phyloP scores from a whole-genome alignment of 2,797 vertebrate genomes.

The Phoeniculus purpureus region DNA sequence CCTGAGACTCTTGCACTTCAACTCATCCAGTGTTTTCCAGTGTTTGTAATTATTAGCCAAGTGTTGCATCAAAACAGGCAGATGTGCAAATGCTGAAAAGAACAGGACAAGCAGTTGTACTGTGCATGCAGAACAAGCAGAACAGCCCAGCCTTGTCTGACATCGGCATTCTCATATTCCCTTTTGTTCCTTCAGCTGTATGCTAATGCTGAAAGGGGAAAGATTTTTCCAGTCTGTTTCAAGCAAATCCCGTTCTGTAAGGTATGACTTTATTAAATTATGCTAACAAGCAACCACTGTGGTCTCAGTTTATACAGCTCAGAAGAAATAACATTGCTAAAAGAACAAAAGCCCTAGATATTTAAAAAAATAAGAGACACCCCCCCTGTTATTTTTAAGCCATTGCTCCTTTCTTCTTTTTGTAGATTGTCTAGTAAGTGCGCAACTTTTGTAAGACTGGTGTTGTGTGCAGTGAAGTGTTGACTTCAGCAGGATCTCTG shows the following conservation, averaged over 20 bases:
- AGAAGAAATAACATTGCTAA: background rate
- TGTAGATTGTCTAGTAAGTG: background rate
- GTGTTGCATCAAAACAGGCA: slow-evolving; percentile 93
- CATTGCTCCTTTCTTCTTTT: background rate
- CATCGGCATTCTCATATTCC: background rate
- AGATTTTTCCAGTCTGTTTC: background rate
- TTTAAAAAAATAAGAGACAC: too few relatives aligned
- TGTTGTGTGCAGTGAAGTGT: background rate
- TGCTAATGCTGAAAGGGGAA: background rate
- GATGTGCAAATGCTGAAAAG: slow-evolving; percentile 89
- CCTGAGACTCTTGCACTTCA: slow-evolving; percentile 90
- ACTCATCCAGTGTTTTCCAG: slow-evolving; percentile 94
- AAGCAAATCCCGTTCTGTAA: background rate
- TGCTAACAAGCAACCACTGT: background rate
- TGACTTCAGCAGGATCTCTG: background rate
- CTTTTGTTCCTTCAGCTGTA: background rate
- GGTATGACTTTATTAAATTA: background rate
- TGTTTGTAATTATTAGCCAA: slow-evolving; percentile 94
- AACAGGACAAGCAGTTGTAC: background rate
- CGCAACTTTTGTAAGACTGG: background rate
- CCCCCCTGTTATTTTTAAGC: background rate
- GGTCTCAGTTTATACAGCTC: background rate
- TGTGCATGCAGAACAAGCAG: background rate
- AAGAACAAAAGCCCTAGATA: background rate
- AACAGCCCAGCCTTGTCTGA: background rate